Conservation (phyloP, 2,888 invertebrate species). For the Scaptodrosophila latifasciaeformis region DNA sequence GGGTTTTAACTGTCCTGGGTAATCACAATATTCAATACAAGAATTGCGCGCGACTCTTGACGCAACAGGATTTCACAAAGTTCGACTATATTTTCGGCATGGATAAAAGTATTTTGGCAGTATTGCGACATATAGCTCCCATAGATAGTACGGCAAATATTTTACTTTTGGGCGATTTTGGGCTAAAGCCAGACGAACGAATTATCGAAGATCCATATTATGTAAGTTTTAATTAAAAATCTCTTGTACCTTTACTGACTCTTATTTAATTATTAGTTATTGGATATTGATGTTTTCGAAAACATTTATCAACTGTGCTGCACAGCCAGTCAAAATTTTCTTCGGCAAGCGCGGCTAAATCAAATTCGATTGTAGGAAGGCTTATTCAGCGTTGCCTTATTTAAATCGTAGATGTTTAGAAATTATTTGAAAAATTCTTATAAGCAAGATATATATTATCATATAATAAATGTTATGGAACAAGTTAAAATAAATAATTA, state of each 20-base stretch:
- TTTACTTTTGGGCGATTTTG: slow-evolving; percentile 86
- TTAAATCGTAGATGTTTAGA: too few species aligned
- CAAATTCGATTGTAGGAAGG: too few species aligned
- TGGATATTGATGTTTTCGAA: slow-evolving; percentile 81
- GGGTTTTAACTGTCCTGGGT: slow-evolving; percentile 82
- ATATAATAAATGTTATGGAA: neutral
- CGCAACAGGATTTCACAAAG: slow-evolving; percentile 81
- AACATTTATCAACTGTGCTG: slow-evolving; percentile 83
- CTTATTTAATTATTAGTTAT: too few species aligned
- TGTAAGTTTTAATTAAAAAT: slow-evolving; percentile 77
- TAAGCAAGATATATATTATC: too few species aligned
- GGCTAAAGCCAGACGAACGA: slow-evolving; percentile 79
- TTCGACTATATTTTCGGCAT: slow-evolving; percentile 95
- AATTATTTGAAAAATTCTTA: too few species aligned
- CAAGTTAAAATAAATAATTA: neutral
- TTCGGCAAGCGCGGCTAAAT: slow-evolving; percentile 71
- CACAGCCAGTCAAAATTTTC: slow-evolving; percentile 80
- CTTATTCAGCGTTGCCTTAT: too few species aligned
- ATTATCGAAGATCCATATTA: slow-evolving; percentile 93
- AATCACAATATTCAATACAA: slow-evolving; percentile 83
- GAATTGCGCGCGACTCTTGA: slow-evolving; percentile 84
- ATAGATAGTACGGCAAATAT: slow-evolving; percentile 81
- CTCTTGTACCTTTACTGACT: too few species aligned
- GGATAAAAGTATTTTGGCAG: slow-evolving; percentile 89
- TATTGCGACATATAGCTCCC: slow-evolving; percentile 77